phyloP scores from a whole-genome alignment of 1,140 invertebrate genomes.

The Dryas iulia region DNA sequence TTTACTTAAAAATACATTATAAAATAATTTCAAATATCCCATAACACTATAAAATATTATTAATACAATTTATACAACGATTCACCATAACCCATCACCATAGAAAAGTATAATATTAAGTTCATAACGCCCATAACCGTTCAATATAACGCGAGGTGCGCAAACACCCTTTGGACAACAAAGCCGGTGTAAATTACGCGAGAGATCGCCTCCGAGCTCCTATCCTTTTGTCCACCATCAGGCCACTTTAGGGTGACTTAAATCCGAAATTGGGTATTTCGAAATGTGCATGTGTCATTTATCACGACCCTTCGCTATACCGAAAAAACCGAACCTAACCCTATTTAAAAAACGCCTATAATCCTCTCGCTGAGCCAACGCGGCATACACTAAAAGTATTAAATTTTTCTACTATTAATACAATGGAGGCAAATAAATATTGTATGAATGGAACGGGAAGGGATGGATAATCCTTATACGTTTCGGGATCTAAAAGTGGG shows the following conservation, averaged over 20 bases:
- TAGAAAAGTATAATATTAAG: constrained; percentile 73
- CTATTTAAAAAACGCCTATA: constrained; percentile 77
- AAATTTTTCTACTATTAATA: constrained; percentile 75
- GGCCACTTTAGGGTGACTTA: constrained; percentile 81
- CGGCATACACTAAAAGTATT: constrained; percentile 74
- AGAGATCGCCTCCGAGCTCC: constrained; percentile 45
- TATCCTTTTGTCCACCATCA: constrained; percentile 67
- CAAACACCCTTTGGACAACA: constrained; percentile 56
- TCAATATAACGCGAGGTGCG: constrained; percentile 50
- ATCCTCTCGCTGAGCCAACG: constrained; percentile 58
- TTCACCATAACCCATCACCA: constrained; percentile 23
- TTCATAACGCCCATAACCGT: constrained; percentile 49
- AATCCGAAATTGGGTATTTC: constrained; percentile 82
- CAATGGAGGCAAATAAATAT: constrained; percentile 74
- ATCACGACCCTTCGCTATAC: constrained; percentile 69
- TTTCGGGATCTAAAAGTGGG: constrained; percentile 43
- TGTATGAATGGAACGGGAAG: constrained; percentile 60
- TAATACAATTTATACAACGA: neutral
- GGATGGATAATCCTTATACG: constrained; percentile 62
- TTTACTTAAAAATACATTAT: no score
- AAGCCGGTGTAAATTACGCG: constrained; percentile 69
- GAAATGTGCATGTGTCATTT: constrained; percentile 81
- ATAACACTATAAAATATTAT: no score
- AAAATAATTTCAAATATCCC: no score
- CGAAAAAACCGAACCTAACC: constrained; percentile 63